Percentiles rank a stretch among this genome's conserved stretches.
These are phyloP conservation scores for Enoplosus armatus DNA, from an alignment of 2,797 vertebrate species.

Conservation along the genomic window DNA sequence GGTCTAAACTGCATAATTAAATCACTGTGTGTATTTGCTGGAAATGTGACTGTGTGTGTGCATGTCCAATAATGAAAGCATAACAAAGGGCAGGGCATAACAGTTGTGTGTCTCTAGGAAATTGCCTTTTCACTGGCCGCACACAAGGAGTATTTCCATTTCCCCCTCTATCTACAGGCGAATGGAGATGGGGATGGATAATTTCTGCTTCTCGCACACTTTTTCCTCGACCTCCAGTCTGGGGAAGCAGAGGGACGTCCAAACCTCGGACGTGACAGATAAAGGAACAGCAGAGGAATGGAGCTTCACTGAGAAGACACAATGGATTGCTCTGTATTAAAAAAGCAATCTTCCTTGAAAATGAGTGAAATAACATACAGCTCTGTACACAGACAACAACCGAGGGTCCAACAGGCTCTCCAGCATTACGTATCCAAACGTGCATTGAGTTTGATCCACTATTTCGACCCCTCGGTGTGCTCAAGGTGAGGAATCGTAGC, in stretches of 20 bases:
- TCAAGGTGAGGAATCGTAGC: conserved; percentile 36
- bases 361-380: neutral
- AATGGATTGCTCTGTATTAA: neutral
- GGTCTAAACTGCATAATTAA: conserved; percentile 27
- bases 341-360: conserved; percentile 24
- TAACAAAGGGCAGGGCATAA: conserved; percentile 62
- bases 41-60: conserved; percentile 25
- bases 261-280: conserved; percentile 13
- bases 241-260: conserved; percentile 7
- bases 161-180: conserved; percentile 56
- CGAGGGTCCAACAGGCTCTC: conserved; percentile 31
- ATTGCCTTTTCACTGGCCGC: conserved; percentile 73
- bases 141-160: conserved; percentile 71
- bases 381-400: neutral
- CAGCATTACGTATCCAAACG: neutral
- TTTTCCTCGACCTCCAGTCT: conserved; percentile 13
- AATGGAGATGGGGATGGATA: conserved; percentile 57
- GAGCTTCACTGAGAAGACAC: neutral
- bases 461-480: conserved; percentile 30
- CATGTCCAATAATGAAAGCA: conserved; percentile 57
- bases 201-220: conserved; percentile 49
- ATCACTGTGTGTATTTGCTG: conserved; percentile 38
- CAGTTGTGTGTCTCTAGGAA: conserved; percentile 59
- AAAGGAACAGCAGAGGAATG: conserved; percentile 7
- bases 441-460: conserved; percentile 17